These are phyloP conservation scores for Amiota communis DNA, from an alignment of 2,888 invertebrate genomes.

Conservation along the genomic window DNA sequence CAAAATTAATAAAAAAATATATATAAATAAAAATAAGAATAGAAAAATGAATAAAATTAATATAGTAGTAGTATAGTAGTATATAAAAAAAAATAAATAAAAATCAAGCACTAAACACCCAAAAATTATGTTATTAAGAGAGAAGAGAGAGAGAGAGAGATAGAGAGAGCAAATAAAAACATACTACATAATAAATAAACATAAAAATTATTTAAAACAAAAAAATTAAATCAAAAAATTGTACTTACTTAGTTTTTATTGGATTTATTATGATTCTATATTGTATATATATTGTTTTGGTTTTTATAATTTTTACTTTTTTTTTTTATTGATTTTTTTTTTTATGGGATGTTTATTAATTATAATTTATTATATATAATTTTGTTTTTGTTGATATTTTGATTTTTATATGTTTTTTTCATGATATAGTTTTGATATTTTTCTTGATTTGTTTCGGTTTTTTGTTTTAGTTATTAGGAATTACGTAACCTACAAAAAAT, in stretches of 20 bases:
- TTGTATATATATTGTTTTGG: conserved; percentile 41
- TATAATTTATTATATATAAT: conserved; percentile 46
- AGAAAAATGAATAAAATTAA: neutral
- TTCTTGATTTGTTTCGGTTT: conserved; percentile 42
- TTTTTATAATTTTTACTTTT: conserved; percentile 29
- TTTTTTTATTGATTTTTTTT: conserved; percentile 42
- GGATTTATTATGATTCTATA: conserved; percentile 32
- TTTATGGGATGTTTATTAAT: conserved; percentile 21
- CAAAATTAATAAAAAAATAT: no score
- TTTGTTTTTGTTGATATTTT: conserved; percentile 35
- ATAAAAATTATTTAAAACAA: conserved; percentile 31
- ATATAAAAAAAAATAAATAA: conserved; percentile 1
- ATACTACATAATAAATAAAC: conserved; percentile 38
- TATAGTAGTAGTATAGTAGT: conserved; percentile 2
- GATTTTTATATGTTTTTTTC: conserved; percentile 35
- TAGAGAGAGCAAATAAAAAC: conserved; percentile 9
- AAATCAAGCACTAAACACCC: neutral
- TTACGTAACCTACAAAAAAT: conserved; percentile 74
- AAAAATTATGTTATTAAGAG: neutral
- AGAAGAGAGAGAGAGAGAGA: neutral
- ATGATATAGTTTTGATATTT: conserved; percentile 38
- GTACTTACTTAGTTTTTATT: conserved; percentile 47
- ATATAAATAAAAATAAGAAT: neutral
- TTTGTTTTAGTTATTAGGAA: conserved; percentile 68
- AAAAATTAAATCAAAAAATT: conserved; percentile 43